Conservation (phyloP, 1,140 invertebrate species). For the Wiebesia pumilae region DNA sequence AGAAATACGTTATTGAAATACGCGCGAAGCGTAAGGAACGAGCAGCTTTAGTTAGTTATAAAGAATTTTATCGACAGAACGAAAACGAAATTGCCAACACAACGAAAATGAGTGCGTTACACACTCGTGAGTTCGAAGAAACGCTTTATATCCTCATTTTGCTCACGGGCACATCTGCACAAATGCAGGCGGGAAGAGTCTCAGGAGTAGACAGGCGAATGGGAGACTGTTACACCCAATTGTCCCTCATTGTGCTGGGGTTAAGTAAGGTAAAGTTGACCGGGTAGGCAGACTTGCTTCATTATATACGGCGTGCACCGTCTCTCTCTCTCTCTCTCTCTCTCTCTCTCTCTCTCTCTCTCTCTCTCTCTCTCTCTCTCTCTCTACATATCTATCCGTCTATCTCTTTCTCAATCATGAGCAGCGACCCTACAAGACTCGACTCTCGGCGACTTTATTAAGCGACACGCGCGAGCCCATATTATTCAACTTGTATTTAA, state of each 20-base stretch:
- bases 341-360: neutral
- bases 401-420: neutral
- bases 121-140: slow-evolving; percentile 66
- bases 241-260: slow-evolving; percentile 71
- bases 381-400: neutral
- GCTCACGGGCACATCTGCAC: slow-evolving; percentile 48
- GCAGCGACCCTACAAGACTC: neutral
- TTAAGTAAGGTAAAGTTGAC: slow-evolving; percentile 68
- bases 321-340: neutral
- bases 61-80: neutral
- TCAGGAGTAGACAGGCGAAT: slow-evolving; percentile 51
- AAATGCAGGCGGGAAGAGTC: neutral
- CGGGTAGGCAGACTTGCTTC: neutral
- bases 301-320: neutral
- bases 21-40: neutral
- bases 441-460: slow-evolving; percentile 1
- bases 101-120: slow-evolving; percentile 56
- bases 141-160: slow-evolving; percentile 52
- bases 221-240: slow-evolving; percentile 71
- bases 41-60: neutral
- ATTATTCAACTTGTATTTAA: slow-evolving; percentile 6
- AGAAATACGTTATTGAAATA: neutral
- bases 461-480: neutral
- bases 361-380: slow-evolving; percentile 8
- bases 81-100: neutral